Evolutionary conservation across 2,797 vertebrate species (phyloP), one percentile per base, ranked within the genome.

Genomic region (Antennarius maculatus): DNA sequence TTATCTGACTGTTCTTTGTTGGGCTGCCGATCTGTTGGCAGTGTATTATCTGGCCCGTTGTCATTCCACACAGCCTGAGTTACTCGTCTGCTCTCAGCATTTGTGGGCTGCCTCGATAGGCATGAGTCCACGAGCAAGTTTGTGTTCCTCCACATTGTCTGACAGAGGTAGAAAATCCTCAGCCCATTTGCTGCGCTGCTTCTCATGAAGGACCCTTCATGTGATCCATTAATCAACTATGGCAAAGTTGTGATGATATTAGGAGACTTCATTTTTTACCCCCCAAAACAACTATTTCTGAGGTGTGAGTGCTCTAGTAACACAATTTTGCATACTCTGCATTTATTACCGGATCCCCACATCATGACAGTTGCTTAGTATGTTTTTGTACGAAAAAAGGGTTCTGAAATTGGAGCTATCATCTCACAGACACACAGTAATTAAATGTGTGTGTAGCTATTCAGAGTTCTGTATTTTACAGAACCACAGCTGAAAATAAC

Each of bases 401-500:
- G 8, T 8, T 6, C 31, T 34, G 8, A 34, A 34, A 34, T 34
- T 34, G 31, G 5, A 34, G 13, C 13, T 41, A 3, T 12, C 12
- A 41, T 3, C 39, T 12, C 39, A 41, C 39, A 41, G 39, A 41
- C 39, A 11, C 7, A 41, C 12, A 41, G 39, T 23, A 23, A 23
- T 6, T 45, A 2, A 15, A 23, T 51, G 17, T 62, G 16, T 52
- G 27, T 54, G 17, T 4, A 27, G 16, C 60, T 71, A 57, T 70
- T 57, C 71, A 66, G 31, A 58, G 58, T 52, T 72, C 59, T 75
- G 72, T 64, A 71, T 84, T 76, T 74, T 68, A 62, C 67, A 77
- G 62, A 58, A 49, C 61, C 71, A 70, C 45, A 37, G 74, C 84
- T 88, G 89, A 87, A 89, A 88, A 90, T 85, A 89, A 52, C 71